phyloP scores from a whole-genome alignment of 1,140 invertebrate genomes.

The Berghia stephanieae region DNA sequence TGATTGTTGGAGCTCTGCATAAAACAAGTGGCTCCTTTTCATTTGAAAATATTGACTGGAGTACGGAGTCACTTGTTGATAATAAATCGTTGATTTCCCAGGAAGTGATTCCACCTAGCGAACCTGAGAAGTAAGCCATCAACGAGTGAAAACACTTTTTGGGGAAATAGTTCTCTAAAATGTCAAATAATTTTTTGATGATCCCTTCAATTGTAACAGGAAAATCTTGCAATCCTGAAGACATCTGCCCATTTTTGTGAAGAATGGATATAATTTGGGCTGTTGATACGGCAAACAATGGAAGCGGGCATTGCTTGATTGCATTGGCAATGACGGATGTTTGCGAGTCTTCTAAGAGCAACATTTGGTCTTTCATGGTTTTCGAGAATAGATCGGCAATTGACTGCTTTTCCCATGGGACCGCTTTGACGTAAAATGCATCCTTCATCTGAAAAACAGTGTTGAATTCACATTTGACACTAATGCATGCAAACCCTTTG shows the following conservation, averaged over 20 bases:
- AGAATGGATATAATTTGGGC: background rate
- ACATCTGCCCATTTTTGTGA: background rate
- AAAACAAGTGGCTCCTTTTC: constrained; percentile 10
- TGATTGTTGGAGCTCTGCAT: constrained; percentile 24
- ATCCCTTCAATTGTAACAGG: constrained; percentile 20
- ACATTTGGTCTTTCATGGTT: background rate
- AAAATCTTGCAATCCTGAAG: background rate
- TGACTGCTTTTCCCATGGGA: constrained; percentile 11
- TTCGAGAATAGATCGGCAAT: background rate
- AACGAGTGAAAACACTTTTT: constrained; percentile 9
- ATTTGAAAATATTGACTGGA: constrained; percentile 17
- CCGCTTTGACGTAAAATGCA: constrained; percentile 18
- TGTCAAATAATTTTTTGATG: constrained; percentile 3
- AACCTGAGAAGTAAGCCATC: constrained; percentile 25
- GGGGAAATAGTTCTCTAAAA: background rate
- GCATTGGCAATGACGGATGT: background rate
- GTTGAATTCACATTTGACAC: too few relatives aligned
- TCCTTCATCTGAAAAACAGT: constrained; percentile 31
- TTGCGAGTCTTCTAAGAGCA: constrained; percentile 9
- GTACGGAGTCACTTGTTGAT: constrained; percentile 22
- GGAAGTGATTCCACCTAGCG: background rate
- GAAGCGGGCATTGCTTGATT: background rate
- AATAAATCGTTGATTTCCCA: constrained; percentile 28
- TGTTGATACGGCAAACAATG: constrained; percentile 15
- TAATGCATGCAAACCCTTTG: too few relatives aligned